These are phyloP conservation scores for Amblyteles armatorius DNA, from an alignment of 2,888 invertebrate genomes.

Conservation along the genomic window DNA sequence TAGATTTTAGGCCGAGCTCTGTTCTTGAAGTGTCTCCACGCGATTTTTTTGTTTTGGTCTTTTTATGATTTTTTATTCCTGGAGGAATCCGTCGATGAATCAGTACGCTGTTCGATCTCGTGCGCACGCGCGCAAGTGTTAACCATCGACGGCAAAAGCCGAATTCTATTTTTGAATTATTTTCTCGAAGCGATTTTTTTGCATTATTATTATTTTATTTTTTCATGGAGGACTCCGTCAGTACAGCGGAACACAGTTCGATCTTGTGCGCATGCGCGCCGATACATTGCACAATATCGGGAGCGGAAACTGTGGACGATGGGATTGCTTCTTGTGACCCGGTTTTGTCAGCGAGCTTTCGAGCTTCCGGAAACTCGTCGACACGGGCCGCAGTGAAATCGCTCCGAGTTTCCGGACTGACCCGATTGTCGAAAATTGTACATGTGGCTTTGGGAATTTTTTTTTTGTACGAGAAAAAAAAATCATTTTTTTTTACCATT, in stretches of 20 bases:
- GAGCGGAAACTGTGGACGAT: not conserved
- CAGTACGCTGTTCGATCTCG: not conserved
- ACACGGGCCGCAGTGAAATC: not conserved
- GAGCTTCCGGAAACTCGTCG: not conserved
- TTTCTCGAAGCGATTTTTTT: not conserved
- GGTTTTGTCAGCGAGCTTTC: slow-evolving; percentile 4
- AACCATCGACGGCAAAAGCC: too few species aligned
- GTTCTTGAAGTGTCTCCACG: too few species aligned
- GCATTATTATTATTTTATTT: not conserved
- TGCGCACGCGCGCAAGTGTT: not conserved
- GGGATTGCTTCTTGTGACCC: slow-evolving; percentile 26
- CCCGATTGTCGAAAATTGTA: not conserved
- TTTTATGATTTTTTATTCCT: not conserved
- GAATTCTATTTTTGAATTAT: too few species aligned
- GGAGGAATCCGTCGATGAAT: not conserved
- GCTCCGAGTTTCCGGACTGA: not conserved
- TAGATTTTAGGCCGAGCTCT: too few species aligned
- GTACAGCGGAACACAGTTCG: too few species aligned
- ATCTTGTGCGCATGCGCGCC: not conserved
- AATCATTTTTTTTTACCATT: not conserved
- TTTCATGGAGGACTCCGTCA: not conserved
- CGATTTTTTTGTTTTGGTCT: too few species aligned
- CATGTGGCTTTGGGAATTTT: not conserved
- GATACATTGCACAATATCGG: not conserved
- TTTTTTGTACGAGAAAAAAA: not conserved